phyloP scores from a whole-genome alignment of 2,888 invertebrate species.

The Fragum sueziense region DNA sequence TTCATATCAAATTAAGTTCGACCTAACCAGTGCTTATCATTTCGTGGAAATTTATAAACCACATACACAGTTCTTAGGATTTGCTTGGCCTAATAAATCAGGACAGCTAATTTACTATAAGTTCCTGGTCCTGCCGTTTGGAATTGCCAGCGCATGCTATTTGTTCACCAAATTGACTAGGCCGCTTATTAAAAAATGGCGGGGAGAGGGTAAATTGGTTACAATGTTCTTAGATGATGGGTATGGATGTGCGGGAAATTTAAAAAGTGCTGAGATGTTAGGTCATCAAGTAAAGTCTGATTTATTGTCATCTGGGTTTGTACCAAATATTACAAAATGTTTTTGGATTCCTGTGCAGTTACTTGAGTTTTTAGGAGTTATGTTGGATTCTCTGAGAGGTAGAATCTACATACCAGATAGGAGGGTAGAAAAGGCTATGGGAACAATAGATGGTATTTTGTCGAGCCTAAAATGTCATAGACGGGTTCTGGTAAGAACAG shows the following conservation, averaged over 20 bases:
- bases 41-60: conserved; percentile 34
- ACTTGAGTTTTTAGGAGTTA: conserved; percentile 29
- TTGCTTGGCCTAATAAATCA: not conserved
- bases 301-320: conserved; percentile 36
- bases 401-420: conserved; percentile 26
- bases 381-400: conserved; percentile 21
- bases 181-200: conserved; percentile 42
- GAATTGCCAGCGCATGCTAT: conserved; percentile 25
- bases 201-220: conserved; percentile 28
- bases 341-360: conserved; percentile 38
- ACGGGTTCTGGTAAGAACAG: conserved; percentile 27
- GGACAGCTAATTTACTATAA: conserved; percentile 18
- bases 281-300: conserved; percentile 28
- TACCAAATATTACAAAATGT: conserved; percentile 41
- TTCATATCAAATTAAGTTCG: conserved; percentile 34
- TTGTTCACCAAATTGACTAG: conserved; percentile 39
- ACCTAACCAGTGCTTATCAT: conserved; percentile 42
- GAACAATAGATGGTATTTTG: conserved; percentile 3
- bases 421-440: conserved; percentile 18
- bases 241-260: conserved; percentile 25
- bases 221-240: conserved; percentile 49
- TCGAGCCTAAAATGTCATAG: conserved; percentile 10
- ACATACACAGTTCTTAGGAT: conserved; percentile 29
- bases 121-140: conserved; percentile 39
- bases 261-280: not conserved